A percentile compares a stretch with the other conserved stretches of the same genome.
Evolutionary conservation across 1,140 invertebrate species (phyloP).

Genomic region (Drosophila lowei): DNA sequence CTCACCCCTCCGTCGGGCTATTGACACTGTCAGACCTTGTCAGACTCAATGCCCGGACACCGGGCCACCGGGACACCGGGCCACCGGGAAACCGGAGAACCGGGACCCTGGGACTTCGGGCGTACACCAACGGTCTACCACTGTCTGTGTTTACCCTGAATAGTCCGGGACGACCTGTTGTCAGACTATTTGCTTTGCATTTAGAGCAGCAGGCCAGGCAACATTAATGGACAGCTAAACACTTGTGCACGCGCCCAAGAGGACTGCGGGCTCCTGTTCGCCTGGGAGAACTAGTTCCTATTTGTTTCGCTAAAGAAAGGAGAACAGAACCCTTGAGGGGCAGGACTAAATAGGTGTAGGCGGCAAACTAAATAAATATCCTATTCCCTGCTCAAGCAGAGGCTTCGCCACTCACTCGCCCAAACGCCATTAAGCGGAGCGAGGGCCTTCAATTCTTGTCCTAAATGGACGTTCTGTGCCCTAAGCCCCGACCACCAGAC

Average conservation of each 20-base stretch:
- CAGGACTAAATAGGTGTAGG: not conserved
- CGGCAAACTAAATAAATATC: conserved; percentile 22
- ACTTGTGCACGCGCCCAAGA: conserved; percentile 25
- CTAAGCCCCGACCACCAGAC: not conserved
- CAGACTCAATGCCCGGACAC: too few relatives aligned
- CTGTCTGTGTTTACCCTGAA: not conserved
- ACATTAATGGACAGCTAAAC: conserved; percentile 38
- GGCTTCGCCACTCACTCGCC: not conserved
- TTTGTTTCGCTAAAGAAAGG: too few relatives aligned
- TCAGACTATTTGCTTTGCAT: conserved; percentile 26
- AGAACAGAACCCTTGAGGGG: too few relatives aligned
- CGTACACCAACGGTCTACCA: conserved; percentile 10
- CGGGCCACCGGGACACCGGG: too few relatives aligned
- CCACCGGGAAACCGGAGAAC: too few relatives aligned
- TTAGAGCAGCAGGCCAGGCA: conserved; percentile 6
- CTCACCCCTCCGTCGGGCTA: conserved; percentile 20
- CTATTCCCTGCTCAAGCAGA: too few relatives aligned
- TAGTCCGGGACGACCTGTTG: conserved; percentile 24
- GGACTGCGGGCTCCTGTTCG: not conserved
- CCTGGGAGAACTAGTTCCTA: not conserved
- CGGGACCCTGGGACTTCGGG: too few relatives aligned
- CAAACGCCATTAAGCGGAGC: not conserved
- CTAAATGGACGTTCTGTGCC: conserved; percentile 16
- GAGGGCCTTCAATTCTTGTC: not conserved
- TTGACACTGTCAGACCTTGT: conserved; percentile 40